A percentile compares a stretch with the other conserved stretches of the same genome.
These are phyloP conservation scores for Rhimphoctona megacephalus DNA, from an alignment of 2,888 invertebrate genomes.

Conservation along the genomic window DNA sequence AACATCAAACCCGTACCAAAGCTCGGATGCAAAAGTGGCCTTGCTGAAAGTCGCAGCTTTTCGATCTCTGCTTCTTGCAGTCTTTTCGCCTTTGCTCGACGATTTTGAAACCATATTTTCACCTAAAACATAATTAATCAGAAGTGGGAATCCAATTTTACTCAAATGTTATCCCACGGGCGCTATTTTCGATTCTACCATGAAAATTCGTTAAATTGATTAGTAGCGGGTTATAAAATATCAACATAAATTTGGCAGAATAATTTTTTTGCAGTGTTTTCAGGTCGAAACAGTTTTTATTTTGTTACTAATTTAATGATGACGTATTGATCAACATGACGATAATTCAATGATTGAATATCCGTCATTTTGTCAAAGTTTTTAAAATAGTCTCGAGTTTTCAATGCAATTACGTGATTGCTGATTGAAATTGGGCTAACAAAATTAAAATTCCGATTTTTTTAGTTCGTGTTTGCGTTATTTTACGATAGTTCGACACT, in stretches of 20 bases:
- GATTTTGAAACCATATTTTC: constrained; percentile 91
- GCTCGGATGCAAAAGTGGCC: constrained; percentile 91
- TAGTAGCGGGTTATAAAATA: too few relatives aligned
- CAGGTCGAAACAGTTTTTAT: too few relatives aligned
- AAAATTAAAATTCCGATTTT: too few relatives aligned
- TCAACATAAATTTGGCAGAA: too few relatives aligned
- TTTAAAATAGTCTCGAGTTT: too few relatives aligned
- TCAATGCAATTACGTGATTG: too few relatives aligned
- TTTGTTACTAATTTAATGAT: too few relatives aligned
- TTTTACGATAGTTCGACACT: not conserved
- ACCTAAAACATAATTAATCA: constrained; percentile 86
- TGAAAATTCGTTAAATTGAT: not conserved
- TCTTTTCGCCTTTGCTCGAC: constrained; percentile 97
- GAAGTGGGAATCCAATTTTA: not conserved
- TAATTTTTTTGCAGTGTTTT: too few relatives aligned
- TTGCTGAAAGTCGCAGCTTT: constrained; percentile 93
- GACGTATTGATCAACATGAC: too few relatives aligned
- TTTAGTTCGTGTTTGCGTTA: not conserved
- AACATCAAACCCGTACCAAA: constrained; percentile 88
- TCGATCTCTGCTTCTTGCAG: constrained; percentile 98
- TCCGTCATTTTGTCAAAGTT: too few relatives aligned
- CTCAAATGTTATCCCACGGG: not conserved
- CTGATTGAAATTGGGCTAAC: too few relatives aligned
- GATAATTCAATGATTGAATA: too few relatives aligned
- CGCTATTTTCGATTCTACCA: not conserved